Base-by-base conservation (phyloP, 2,797 vertebrate species). In the Synanceia verrucosa region DNA sequence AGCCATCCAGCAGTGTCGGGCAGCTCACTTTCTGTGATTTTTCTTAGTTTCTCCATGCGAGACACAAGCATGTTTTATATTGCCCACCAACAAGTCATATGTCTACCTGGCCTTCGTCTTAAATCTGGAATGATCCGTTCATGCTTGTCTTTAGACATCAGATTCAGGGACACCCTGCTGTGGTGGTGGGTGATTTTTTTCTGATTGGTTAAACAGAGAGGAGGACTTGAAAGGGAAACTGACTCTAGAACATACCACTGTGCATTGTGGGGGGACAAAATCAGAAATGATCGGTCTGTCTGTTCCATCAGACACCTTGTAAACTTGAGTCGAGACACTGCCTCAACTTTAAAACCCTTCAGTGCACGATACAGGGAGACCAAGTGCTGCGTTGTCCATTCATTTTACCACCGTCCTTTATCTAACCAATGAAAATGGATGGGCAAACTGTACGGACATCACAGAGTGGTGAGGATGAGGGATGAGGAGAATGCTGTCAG, bases 141-240 rank as follows among this genome's bases (percentile, higher is more conserved):
- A 71, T 47, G 48, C 69, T 71, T 2, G 14, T 66, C 68, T 76
- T 86, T 56, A 59, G 70, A 74, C 64, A 53, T 55, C 55, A 46
- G 59, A 74, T 73, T 51, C 31, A 56, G 65, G 47, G 74, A 2
- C 14, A 13, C 33, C 65, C 70, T 48, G 69, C 77, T 82, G 79
- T 3, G 63, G 64, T 56, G 47, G 81, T 87, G 81, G 69, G 75
- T 29, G 73, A 76, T 75, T 50, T 77, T 29, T 24, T 12, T 70
- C 43, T 88, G 83, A 91, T 92, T 65, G 71, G 63, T 92, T 84
- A 76, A 91, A 82, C 90, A 91, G 89, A 86, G 31, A 14, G 63
- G 4, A 65, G 2, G 48, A 78, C 76, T 67, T 85, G 28, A 82
- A 82, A 74, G 57, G 44, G 55, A 61, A 76, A 66, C 29, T 33